Base-by-base conservation (phyloP, 2,797 vertebrate species). In the Typhlichthys subterraneus region DNA sequence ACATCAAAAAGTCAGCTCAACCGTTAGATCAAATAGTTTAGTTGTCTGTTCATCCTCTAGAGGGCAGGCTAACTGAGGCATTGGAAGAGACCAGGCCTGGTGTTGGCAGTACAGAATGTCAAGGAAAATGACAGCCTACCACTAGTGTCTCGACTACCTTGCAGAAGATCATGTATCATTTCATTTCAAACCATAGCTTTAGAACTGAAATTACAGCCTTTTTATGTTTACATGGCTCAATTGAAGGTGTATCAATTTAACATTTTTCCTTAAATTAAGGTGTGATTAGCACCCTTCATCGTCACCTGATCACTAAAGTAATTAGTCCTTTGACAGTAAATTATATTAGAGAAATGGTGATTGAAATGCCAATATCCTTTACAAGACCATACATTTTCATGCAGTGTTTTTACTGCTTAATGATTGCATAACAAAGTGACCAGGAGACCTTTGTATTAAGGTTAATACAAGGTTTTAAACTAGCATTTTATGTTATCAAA, bases 41-140 rank as follows among this genome's bases (percentile, higher is more conserved):
- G 4, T 11, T 29, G 19, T 23, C 1, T 23, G 5, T 46, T 1
- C 8, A 0, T 7, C 7, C 92, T 79, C 74, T 61, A 91, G 91
- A 68, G 83, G 87, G 86, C 82, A 77, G 57, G 2, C 42, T 31
- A 57, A 58, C 61, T 4, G 11, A 8, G 19, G 29, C 48, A 13
- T 69, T 50, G 19, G 3, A 52, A 13, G 47, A 5, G 1, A 10
- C 38, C 38, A 42, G 38, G 23, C 23, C 4, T 29, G 23, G 38
- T 42, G 38, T 9, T 42, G 12, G 11, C 12, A 46, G 54, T 67
- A 59, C 60, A 56, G 11, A 14, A 17, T 7, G 33, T 49, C 19
- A 29, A 11, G 23, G 65, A 73, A 70, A 79, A 69, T 65, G 13
- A 74, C 33, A 17, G 42, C 73, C 12, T 29, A 31, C 7, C 23